Percentiles rank a stretch among this genome's conserved stretches.
phyloP scores from a whole-genome alignment of 2,888 invertebrate species.

The Acholoe squamosa region DNA sequence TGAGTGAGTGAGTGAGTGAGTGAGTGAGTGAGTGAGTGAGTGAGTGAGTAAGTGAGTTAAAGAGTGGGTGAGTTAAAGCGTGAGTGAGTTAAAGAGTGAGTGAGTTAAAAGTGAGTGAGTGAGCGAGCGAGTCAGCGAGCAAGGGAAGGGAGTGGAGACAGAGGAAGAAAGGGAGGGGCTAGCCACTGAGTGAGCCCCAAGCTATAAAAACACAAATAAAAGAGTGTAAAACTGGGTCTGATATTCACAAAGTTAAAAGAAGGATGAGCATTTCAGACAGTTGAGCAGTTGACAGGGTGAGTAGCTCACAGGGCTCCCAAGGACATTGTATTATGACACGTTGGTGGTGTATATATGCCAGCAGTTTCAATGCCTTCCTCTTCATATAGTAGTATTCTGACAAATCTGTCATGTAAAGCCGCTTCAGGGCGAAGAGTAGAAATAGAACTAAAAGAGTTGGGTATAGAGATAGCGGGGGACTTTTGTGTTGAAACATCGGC shows the following conservation, averaged over 20 bases:
- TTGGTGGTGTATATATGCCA: conserved; percentile 23
- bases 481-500: conserved; percentile 1
- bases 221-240: too few relatives aligned
- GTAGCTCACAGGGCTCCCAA: background rate
- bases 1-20: background rate
- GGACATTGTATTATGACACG: background rate
- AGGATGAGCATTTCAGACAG: too few relatives aligned
- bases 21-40: too few relatives aligned
- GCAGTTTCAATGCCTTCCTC: conserved; percentile 22
- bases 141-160: background rate
- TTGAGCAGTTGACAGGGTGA: background rate
- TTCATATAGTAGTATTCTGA: conserved; percentile 12
- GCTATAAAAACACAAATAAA: too few relatives aligned
- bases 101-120: background rate
- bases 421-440: background rate
- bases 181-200: too few relatives aligned
- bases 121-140: too few relatives aligned
- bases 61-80: too few relatives aligned
- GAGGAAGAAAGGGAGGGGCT: background rate
- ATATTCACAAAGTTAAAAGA: too few relatives aligned
- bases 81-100: too few relatives aligned
- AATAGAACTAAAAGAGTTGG: background rate
- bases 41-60: background rate
- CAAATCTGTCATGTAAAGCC: background rate
- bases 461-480: background rate